phyloP scores from a whole-genome alignment of 2,888 invertebrate species.

The Pheosia tremula region DNA sequence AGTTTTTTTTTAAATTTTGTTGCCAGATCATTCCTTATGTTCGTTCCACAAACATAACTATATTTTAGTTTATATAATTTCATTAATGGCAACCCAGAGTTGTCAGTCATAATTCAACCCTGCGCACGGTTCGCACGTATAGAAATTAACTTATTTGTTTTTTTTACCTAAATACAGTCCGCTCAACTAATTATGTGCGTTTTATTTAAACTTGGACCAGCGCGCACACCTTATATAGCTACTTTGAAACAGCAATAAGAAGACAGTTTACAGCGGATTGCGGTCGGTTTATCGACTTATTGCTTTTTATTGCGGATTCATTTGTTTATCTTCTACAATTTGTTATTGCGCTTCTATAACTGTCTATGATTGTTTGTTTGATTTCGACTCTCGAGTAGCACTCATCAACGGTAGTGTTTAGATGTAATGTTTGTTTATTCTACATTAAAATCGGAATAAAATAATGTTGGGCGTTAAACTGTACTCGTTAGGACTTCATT shows the following conservation, averaged over 20 bases:
- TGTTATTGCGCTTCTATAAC: conserved; percentile 62
- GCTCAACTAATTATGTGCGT: too few relatives aligned
- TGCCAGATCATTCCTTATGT: too few relatives aligned
- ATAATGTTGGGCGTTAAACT: not conserved
- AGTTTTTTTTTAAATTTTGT: too few relatives aligned
- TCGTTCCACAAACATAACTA: too few relatives aligned
- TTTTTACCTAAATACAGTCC: too few relatives aligned
- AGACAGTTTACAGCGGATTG: not conserved
- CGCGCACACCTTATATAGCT: too few relatives aligned
- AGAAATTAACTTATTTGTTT: too few relatives aligned
- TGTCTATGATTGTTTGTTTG: conserved; percentile 56
- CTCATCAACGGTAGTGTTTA: conserved; percentile 24
- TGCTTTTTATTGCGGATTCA: conserved; percentile 68
- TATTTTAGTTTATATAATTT: too few relatives aligned
- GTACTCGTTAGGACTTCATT: not conserved
- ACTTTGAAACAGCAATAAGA: not conserved
- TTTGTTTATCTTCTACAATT: conserved; percentile 63
- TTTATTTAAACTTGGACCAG: too few relatives aligned
- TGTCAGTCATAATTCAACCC: too few relatives aligned
- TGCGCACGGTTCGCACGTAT: too few relatives aligned
- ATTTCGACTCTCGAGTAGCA: conserved; percentile 40
- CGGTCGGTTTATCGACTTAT: conserved; percentile 60
- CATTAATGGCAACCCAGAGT: too few relatives aligned
- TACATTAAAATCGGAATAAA: not conserved
- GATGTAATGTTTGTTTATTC: conserved; percentile 5